Evolutionary conservation across 2,113 vertebrate species (phyloP), one percentile per base, ranked within the genome.

Genomic region (Nesogale talazaci): DNA sequence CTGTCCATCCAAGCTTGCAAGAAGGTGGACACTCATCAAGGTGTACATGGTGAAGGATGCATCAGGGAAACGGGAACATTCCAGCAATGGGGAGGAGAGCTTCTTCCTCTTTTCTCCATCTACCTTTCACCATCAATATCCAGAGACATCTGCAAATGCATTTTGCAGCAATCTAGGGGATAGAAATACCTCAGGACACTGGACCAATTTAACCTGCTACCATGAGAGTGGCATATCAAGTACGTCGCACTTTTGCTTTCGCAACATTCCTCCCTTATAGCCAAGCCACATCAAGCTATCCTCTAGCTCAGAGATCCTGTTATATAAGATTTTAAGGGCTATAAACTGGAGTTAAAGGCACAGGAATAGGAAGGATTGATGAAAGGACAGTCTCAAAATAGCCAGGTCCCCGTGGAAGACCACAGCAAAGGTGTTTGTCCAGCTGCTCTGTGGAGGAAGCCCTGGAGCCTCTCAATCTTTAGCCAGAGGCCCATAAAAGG

Each of bases 401-500:
- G 59, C 46, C 42, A 11, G 23, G 69, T 84, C 75, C 87, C 52
- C 0, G 3, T 75, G 84, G 94, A 93, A 93, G 78, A 57, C 77
- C 72, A n/a, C 36, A 27, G 63, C 36, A 57, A 70, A 85, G 70
- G 84, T 89, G 42, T 90, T 89, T 94, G 90, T 86, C 69, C 89
- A 94, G 75, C 87, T 93, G 92, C 77, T 87, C 65, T 63, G 38
- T 36, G 70, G 87, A 92, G 52, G 40, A 78, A 65, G 42, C 38
- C 79, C 83, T 2, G 4, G 70, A 80, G 57, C 40, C 90, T 94
- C 86, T 79, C 52, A 0, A 27, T 90, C 69, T 36, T 38, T 91
- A 1, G 4, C 90, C 75, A 77, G 96, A 93, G 87, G 36, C 77
- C 91, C 29, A 38, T 94, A 92, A 93, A 90, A 95, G 83, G 84